Percentiles rank a stretch among this genome's conserved stretches.
Evolutionary conservation across 2,113 vertebrate species (phyloP).

Genomic region (Cololabis saira): DNA sequence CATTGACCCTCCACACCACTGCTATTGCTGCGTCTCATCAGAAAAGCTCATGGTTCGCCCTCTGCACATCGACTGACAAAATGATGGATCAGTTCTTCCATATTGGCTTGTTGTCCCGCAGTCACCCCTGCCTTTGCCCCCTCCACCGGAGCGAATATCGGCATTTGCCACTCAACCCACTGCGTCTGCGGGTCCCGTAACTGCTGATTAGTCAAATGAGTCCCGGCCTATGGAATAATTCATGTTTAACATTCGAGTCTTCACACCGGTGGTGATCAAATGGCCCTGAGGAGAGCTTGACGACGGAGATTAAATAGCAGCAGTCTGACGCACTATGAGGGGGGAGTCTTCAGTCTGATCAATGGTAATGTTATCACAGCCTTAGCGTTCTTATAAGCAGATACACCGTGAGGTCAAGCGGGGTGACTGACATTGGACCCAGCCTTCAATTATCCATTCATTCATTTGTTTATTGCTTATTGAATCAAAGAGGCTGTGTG

Average conservation of each 20-base stretch:
- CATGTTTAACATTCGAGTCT: conserved; percentile 84
- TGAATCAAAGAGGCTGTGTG: conserved; percentile 35
- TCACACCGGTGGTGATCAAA: conserved; percentile 75
- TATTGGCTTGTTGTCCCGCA: conserved; percentile 91
- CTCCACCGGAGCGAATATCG: conserved; percentile 86
- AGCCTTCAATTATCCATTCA: conserved; percentile 54
- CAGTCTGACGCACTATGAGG: conserved; percentile 51
- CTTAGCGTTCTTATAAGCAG: conserved; percentile 58
- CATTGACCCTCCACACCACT: conserved; percentile 42
- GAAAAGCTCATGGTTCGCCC: conserved; percentile 75
- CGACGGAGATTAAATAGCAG: conserved; percentile 58
- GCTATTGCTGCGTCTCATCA: conserved; percentile 82
- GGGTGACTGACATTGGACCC: conserved; percentile 35
- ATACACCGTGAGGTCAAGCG: conserved; percentile 74
- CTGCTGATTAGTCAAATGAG: conserved; percentile 92
- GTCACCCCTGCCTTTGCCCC: conserved; percentile 53
- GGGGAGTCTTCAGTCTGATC: conserved; percentile 74
- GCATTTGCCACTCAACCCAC: conserved; percentile 91
- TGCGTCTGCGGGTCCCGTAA: conserved; percentile 77
- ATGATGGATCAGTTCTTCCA: conserved; percentile 90
- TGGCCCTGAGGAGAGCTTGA: conserved; percentile 71
- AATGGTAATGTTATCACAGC: conserved; percentile 80
- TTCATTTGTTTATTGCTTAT: conserved; percentile 63
- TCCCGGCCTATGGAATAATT: conserved; percentile 84
- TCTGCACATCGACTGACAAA: conserved; percentile 86